Conservation (phyloP, 2,113 vertebrate genomes). For the Trichomycterus rosablanca region DNA sequence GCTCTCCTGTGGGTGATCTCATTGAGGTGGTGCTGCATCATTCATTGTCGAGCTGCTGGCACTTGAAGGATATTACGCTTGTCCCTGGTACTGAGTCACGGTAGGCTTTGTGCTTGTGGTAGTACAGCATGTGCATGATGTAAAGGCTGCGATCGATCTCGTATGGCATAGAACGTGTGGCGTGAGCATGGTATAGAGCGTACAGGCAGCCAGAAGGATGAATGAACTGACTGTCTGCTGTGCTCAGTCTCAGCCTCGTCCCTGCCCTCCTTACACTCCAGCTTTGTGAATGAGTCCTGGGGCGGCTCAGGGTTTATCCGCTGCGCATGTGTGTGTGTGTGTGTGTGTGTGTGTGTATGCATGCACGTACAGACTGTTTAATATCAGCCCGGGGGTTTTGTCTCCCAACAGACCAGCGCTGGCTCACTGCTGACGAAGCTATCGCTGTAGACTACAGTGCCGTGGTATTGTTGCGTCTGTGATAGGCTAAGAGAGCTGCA, state of each 20-base stretch:
- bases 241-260: slow-evolving; percentile 29
- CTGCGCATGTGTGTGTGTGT: slow-evolving; percentile 32
- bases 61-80: neutral
- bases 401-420: slow-evolving; percentile 37
- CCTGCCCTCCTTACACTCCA: slow-evolving; percentile 33
- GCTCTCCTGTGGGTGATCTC: neutral
- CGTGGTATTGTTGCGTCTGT: slow-evolving; percentile 40
- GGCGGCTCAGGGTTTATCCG: slow-evolving; percentile 23
- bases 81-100: slow-evolving; percentile 13
- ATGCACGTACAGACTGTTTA: slow-evolving; percentile 11
- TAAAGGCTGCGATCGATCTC: neutral
- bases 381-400: slow-evolving; percentile 45
- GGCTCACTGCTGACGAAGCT: slow-evolving; percentile 48
- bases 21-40: slow-evolving; percentile 9
- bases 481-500: neutral
- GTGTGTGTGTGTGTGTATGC: slow-evolving; percentile 26
- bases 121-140: neutral
- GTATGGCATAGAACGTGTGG: neutral
- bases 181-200: neutral
- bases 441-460: slow-evolving; percentile 23
- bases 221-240: slow-evolving; percentile 43
- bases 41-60: slow-evolving; percentile 10
- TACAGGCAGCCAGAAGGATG: slow-evolving; percentile 25
- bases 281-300: slow-evolving; percentile 42
- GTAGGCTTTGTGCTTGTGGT: slow-evolving; percentile 21